phyloP scores from a whole-genome alignment of 2,113 vertebrate genomes.

The Gavialis gangeticus region DNA sequence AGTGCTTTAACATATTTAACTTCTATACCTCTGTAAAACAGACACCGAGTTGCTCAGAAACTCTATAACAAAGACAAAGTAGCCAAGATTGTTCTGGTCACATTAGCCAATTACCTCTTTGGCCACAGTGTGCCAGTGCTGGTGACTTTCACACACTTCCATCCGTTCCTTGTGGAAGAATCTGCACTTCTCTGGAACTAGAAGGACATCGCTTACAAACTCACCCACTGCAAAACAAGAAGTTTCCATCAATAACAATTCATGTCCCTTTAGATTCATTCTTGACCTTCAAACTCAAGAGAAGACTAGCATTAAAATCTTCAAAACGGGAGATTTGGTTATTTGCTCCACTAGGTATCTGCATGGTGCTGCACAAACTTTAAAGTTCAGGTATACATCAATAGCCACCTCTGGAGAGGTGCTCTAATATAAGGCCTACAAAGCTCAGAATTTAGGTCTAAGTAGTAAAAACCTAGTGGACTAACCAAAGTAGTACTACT shows the following conservation, averaged over 20 bases:
- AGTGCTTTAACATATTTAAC: not conserved
- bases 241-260: rapidly evolving
- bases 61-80: not conserved
- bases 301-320: rapidly evolving
- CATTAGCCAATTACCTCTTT: constrained; percentile 86
- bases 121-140: constrained; percentile 92
- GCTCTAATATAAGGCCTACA: not conserved
- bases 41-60: not conserved
- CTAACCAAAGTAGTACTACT: not conserved
- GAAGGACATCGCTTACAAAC: constrained; percentile 94
- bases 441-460: not conserved
- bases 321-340: rapidly evolving
- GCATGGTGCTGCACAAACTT: not conserved
- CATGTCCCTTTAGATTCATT: rapidly evolving
- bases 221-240: constrained; percentile 88
- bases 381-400: rapidly evolving
- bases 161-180: constrained; percentile 96
- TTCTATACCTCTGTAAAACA: not conserved
- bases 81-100: not conserved
- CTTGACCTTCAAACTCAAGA: not conserved
- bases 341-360: not conserved
- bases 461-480: not conserved
- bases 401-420: not conserved
- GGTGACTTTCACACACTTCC: constrained; percentile 94
- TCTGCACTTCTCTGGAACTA: constrained; percentile 95